Evolutionary conservation across 2,113 vertebrate genomes (phyloP).

Genomic region (Zosterops japonicus): DNA sequence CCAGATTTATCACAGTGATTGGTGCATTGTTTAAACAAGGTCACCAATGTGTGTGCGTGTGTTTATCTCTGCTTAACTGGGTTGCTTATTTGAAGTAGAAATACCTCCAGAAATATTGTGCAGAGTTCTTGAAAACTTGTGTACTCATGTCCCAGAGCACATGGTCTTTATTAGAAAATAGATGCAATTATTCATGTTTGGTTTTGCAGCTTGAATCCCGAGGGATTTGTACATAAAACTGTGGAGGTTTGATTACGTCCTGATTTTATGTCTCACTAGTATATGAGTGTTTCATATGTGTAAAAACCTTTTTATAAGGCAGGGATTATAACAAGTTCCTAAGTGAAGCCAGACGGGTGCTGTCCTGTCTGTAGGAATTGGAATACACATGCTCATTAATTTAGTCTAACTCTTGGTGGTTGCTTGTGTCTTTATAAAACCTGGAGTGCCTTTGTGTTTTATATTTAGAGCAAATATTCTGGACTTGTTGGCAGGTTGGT

Average conservation of each 20-base stretch:
- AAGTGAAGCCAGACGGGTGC: not conserved
- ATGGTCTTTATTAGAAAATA: slow-evolving; percentile 37
- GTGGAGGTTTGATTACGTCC: slow-evolving; percentile 23
- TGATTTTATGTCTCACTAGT: slow-evolving; percentile 13
- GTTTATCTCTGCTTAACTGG: slow-evolving; percentile 13
- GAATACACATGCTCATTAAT: not conserved
- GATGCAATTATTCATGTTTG: not conserved
- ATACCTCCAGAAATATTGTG: not conserved
- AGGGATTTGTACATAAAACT: slow-evolving; percentile 1
- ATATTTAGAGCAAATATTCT: not conserved
- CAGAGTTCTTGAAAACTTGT: not conserved
- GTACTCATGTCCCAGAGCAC: not conserved
- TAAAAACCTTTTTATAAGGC: slow-evolving; percentile 25
- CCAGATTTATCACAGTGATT: not conserved
- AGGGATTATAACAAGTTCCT: not conserved
- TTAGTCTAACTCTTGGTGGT: not conserved
- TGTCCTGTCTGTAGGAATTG: not conserved
- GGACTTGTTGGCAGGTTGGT: not conserved
- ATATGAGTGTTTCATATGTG: not conserved
- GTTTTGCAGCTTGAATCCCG: not conserved
- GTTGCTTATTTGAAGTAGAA: slow-evolving; percentile 53
- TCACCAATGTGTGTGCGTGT: not conserved
- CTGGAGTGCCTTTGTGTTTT: not conserved
- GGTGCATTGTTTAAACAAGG: slow-evolving; percentile 29
- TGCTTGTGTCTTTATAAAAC: not conserved